These are phyloP conservation scores for Xerus inauris DNA, from an alignment of 2,113 vertebrate genomes.

Conservation along the genomic window DNA sequence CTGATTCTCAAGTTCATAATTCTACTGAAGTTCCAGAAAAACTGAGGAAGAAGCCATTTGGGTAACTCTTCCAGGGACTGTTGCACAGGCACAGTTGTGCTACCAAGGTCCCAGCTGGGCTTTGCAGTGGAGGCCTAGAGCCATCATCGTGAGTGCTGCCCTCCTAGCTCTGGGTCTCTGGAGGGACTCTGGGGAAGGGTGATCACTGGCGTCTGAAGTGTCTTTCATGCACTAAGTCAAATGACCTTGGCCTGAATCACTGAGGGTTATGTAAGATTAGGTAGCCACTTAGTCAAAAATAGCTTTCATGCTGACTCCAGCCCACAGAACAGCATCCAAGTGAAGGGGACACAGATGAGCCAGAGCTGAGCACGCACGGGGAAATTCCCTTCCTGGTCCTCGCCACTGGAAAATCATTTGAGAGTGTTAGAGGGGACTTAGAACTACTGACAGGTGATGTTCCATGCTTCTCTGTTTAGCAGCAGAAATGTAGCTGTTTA, in stretches of 20 bases:
- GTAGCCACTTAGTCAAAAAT: slow-evolving; percentile 73
- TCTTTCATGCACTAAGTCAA: slow-evolving; percentile 47
- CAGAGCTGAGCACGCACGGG: not conserved
- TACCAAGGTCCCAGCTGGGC: not conserved
- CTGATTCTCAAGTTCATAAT: not conserved
- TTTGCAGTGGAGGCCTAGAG: not conserved
- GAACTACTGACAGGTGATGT: not conserved
- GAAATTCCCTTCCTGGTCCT: slow-evolving; percentile 42
- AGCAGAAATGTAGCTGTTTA: not conserved
- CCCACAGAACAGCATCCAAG: slow-evolving; percentile 54
- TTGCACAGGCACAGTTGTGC: not conserved
- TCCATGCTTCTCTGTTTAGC: not conserved
- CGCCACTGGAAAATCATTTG: not conserved
- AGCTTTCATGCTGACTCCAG: slow-evolving; percentile 71
- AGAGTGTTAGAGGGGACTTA: not conserved
- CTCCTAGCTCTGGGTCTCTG: not conserved
- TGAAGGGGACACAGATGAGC: slow-evolving; percentile 27
- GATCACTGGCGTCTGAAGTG: not conserved
- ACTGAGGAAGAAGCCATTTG: not conserved
- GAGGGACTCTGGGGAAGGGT: slow-evolving; percentile 24
- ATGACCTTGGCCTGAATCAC: slow-evolving; percentile 75
- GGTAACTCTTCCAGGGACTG: not conserved
- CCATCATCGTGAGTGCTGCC: accelerated
- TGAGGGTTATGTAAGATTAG: slow-evolving; percentile 66
- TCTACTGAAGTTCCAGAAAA: not conserved